phyloP scores from a whole-genome alignment of 2,797 vertebrate genomes.

The Sebastiscus tertius region DNA sequence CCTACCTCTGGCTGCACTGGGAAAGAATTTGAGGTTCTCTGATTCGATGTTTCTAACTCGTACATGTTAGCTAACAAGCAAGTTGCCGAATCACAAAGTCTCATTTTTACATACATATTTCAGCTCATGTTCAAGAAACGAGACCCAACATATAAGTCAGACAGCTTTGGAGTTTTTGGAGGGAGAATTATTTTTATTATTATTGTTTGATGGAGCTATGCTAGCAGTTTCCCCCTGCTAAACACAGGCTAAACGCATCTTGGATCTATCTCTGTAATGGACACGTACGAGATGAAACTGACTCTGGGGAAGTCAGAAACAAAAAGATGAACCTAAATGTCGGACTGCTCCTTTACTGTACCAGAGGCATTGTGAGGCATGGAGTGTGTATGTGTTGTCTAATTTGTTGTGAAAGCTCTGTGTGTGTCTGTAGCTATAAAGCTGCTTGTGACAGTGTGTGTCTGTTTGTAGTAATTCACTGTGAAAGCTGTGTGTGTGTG shows the following conservation, averaged over 20 bases:
- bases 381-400: background rate
- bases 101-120: background rate
- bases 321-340: background rate
- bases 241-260: background rate
- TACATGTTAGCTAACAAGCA: background rate
- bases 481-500: slow-evolving; percentile 32
- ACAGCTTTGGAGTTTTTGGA: background rate
- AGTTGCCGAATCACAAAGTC: background rate
- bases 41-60: background rate
- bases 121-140: background rate
- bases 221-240: background rate
- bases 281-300: background rate
- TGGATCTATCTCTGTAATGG: background rate
- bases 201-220: background rate
- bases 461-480: slow-evolving; percentile 32
- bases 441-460: slow-evolving; percentile 18
- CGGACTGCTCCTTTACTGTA: background rate
- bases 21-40: background rate
- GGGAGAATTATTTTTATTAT: background rate
- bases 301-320: background rate
- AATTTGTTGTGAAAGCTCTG: slow-evolving; percentile 18
- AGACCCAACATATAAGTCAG: background rate
- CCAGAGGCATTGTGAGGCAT: background rate
- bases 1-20: background rate
- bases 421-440: slow-evolving; percentile 13